A percentile compares a stretch with the other conserved stretches of the same genome.
Evolutionary conservation across 2,797 vertebrate species (phyloP).

Genomic region (Coilia nasus): DNA sequence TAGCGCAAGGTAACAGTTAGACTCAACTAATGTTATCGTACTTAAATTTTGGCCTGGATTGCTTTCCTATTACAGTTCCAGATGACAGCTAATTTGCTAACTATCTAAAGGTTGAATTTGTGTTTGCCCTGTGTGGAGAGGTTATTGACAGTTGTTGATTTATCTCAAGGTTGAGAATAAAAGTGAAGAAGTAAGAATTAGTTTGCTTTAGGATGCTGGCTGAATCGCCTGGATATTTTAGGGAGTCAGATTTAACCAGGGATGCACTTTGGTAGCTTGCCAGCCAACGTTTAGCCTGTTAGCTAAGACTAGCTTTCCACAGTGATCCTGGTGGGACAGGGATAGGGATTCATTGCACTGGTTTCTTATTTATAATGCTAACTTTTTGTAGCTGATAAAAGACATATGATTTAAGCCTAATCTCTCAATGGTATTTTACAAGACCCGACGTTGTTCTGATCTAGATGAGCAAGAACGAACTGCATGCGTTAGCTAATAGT

Average conservation of each 20-base stretch:
- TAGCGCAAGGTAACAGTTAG: not conserved
- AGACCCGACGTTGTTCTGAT: not conserved
- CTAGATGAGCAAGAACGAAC: conserved; percentile 16
- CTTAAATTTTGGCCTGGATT: not conserved
- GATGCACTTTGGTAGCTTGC: conserved; percentile 5
- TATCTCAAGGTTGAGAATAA: not conserved
- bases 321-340: not conserved
- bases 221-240: not conserved
- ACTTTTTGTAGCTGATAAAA: not conserved
- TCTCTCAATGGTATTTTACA: conserved; percentile 8
- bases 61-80: not conserved
- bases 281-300: conserved; percentile 43
- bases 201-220: not conserved
- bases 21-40: not conserved
- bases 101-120: not conserved
- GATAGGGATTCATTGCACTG: conserved; percentile 6
- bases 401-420: not conserved
- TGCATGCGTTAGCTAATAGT: conserved; percentile 10
- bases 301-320: conserved; percentile 43
- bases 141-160: not conserved
- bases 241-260: not conserved
- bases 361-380: not conserved
- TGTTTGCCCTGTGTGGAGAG: not conserved
- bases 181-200: not conserved
- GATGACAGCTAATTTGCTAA: conserved; percentile 12